These are phyloP conservation scores for Heteromurus nitidus DNA, from an alignment of 2,888 invertebrate species.

Conservation along the genomic window DNA sequence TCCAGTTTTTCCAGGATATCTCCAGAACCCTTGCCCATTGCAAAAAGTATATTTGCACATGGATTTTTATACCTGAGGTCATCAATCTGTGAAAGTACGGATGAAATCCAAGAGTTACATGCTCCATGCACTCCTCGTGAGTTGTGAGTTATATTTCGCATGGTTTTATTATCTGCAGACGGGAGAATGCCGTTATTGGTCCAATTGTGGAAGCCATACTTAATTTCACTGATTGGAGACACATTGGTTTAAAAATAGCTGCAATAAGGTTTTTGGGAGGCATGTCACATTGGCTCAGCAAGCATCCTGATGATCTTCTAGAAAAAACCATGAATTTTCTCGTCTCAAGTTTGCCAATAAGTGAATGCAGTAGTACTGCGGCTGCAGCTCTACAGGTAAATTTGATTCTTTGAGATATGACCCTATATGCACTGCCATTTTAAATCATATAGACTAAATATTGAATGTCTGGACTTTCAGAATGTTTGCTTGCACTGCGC, in stretches of 20 bases:
- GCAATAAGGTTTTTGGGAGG: constrained; percentile 72
- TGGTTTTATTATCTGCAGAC: constrained; percentile 77
- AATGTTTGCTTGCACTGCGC: constrained; percentile 90
- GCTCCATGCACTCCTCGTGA: no score
- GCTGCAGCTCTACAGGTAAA: constrained; percentile 82
- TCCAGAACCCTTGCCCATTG: no score
- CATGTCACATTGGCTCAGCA: constrained; percentile 70
- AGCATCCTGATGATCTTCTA: constrained; percentile 67
- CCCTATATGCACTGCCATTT: no score
- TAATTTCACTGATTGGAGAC: constrained; percentile 70
- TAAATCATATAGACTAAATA: no score
- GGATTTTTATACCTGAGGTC: no score
- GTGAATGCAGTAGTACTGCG: constrained; percentile 85
- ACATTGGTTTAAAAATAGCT: constrained; percentile 70
- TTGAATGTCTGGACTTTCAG: constrained; percentile 77
- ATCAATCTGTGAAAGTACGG: no score
- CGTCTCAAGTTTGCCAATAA: constrained; percentile 83
- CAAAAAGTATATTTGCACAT: no score
- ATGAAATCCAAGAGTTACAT: no score
- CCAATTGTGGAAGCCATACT: constrained; percentile 69
- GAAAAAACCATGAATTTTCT: constrained; percentile 80
- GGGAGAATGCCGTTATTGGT: constrained; percentile 80
- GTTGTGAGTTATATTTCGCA: background rate
- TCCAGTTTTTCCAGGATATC: no score
- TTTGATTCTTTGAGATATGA: no score